These are phyloP conservation scores for Hycleus phaleratus DNA, from an alignment of 1,140 invertebrate genomes.

Conservation along the genomic window DNA sequence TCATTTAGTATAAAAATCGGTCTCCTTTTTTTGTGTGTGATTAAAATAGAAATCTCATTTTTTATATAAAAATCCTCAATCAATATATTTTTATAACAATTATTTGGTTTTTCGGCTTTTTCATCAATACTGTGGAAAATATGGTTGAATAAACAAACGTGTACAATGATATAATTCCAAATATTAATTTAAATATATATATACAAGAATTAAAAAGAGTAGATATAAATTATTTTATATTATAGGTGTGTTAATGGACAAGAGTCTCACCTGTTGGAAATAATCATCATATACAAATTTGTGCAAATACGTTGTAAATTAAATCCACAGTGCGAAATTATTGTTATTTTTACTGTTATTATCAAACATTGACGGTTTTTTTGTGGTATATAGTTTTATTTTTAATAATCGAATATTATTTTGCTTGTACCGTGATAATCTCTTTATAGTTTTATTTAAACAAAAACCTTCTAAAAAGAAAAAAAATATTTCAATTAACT, in stretches of 20 bases:
- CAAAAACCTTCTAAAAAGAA: slow-evolving; percentile 28
- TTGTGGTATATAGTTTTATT: slow-evolving; percentile 4
- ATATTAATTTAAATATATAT: background rate
- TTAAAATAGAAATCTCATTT: slow-evolving; percentile 1
- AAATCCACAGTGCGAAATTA: slow-evolving; percentile 9
- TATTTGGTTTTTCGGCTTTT: slow-evolving; percentile 5
- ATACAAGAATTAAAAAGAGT: too few relatives aligned
- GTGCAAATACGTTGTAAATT: slow-evolving; percentile 8
- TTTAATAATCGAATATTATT: background rate
- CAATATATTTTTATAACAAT: too few relatives aligned
- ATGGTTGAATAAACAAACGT: slow-evolving; percentile 17
- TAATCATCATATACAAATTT: slow-evolving; percentile 9
- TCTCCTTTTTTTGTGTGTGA: slow-evolving; percentile 11
- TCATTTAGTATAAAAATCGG: slow-evolving; percentile 11
- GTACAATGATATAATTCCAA: slow-evolving; percentile 5
- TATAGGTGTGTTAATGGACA: background rate
- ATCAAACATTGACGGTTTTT: background rate
- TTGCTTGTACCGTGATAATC: too few relatives aligned
- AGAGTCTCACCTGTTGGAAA: slow-evolving; percentile 6
- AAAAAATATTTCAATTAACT: slow-evolving; percentile 21
- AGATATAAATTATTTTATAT: too few relatives aligned
- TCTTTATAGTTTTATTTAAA: too few relatives aligned
- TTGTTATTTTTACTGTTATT: too few relatives aligned
- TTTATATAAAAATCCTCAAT: background rate
- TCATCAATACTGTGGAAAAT: slow-evolving; percentile 25